Conservation (phyloP, 1,140 invertebrate genomes). For the Ectropis grisescens region DNA sequence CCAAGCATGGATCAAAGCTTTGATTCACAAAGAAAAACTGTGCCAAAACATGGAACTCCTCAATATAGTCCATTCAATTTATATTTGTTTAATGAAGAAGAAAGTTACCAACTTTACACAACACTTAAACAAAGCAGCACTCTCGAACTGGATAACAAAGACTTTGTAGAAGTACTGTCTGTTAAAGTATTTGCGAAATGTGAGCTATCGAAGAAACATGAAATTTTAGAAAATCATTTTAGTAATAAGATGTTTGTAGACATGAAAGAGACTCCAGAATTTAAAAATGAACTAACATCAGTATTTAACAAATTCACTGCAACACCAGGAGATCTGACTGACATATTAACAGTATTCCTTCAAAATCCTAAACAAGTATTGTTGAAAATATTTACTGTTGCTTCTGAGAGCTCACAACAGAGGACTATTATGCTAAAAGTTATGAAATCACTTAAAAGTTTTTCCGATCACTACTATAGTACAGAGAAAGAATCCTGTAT, state of each 20-base stretch:
- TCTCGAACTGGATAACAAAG: constrained; percentile 14
- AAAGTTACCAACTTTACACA: constrained; percentile 27
- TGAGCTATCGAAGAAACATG: constrained; percentile 19
- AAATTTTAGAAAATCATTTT: constrained; percentile 33
- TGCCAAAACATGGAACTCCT: constrained; percentile 26
- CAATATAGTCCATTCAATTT: constrained; percentile 23
- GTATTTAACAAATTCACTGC: constrained; percentile 48
- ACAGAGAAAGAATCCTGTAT: constrained; percentile 39
- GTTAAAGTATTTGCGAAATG: constrained; percentile 36
- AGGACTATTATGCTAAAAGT: constrained; percentile 35
- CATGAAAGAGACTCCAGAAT: constrained; percentile 25
- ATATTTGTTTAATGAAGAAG: constrained; percentile 25
- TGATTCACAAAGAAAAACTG: constrained; percentile 35
- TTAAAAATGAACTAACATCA: constrained; percentile 26
- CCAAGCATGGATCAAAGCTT: constrained; percentile 38
- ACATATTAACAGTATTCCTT: constrained; percentile 35
- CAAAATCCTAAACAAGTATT: constrained; percentile 45
- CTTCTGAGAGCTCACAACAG: constrained; percentile 41
- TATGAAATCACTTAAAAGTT: constrained; percentile 34
- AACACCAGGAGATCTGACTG: constrained; percentile 28
- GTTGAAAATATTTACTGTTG: constrained; percentile 34
- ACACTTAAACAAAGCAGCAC: constrained; percentile 20
- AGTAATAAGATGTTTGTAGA: constrained; percentile 23
- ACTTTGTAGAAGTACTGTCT: constrained; percentile 17
- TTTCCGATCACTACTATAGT: constrained; percentile 39